A percentile compares a stretch with the other conserved stretches of the same genome.
These are phyloP conservation scores for Macrochelys suwanniensis DNA, from an alignment of 2,797 vertebrate genomes.

Conservation along the genomic window DNA sequence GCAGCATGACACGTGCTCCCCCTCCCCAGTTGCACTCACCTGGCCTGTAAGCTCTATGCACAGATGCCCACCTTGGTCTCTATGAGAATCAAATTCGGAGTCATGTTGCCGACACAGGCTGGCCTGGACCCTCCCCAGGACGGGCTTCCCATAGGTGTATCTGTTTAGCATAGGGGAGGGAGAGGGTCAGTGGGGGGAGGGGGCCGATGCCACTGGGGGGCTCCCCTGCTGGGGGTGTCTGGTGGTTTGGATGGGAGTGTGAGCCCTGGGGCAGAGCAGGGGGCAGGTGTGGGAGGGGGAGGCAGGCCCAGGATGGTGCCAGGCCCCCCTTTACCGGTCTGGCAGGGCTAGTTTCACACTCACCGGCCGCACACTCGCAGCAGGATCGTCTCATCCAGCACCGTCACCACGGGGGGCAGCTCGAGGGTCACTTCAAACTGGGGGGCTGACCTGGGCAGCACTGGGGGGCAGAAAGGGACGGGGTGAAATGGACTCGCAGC, in stretches of 20 bases:
- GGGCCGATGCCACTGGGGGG: not conserved
- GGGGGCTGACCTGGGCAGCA: conserved; percentile 36
- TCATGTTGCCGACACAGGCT: not conserved
- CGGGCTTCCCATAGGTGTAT: conserved; percentile 63
- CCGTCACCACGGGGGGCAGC: accelerated
- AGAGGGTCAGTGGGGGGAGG: not conserved
- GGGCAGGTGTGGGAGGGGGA: not conserved
- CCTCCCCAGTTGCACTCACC: conserved; percentile 1
- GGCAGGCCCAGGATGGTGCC: not conserved
- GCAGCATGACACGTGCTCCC: accelerated
- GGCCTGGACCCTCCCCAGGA: conserved; percentile 38
- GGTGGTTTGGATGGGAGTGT: not conserved
- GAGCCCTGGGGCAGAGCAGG: not conserved
- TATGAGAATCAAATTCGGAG: accelerated
- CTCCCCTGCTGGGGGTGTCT: not conserved
- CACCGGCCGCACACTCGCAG: conserved; percentile 39
- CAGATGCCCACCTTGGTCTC: too few relatives aligned
- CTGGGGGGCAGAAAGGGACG: not conserved
- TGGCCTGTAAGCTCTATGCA: conserved; percentile 23
- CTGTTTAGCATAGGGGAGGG: not conserved
- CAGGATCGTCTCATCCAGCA: not conserved
- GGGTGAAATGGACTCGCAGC: too few relatives aligned
- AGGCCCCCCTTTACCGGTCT: too few relatives aligned
- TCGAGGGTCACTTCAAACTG: conserved; percentile 18
- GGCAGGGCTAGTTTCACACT: not conserved